Evolutionary conservation across 2,113 vertebrate genomes (phyloP).

Genomic region (Pagrus major): DNA sequence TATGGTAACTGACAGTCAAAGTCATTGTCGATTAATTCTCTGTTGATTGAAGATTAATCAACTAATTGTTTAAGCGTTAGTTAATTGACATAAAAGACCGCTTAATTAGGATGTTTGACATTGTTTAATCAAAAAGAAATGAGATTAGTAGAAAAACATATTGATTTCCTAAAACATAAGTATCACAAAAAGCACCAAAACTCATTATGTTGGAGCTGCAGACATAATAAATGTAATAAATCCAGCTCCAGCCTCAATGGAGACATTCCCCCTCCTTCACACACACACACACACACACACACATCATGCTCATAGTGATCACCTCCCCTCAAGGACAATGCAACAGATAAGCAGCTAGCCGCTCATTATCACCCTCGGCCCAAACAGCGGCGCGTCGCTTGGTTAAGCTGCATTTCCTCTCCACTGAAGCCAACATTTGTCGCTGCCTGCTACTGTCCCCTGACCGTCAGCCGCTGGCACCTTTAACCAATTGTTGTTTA

Average conservation of each 20-base stretch:
- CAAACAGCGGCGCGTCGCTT: slow-evolving; percentile 69
- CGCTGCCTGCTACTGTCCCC: slow-evolving; percentile 66
- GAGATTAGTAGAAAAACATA: background rate
- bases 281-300: background rate
- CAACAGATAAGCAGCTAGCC: slow-evolving; percentile 50
- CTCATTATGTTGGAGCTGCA: background rate
- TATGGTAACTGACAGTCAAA: background rate
- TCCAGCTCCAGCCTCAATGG: background rate
- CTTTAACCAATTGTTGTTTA: slow-evolving; percentile 68
- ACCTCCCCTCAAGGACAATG: slow-evolving; percentile 44
- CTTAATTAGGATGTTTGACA: background rate
- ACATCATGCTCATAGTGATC: background rate
- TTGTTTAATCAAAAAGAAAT: background rate
- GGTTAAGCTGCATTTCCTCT: slow-evolving; percentile 74
- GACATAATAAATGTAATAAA: background rate
- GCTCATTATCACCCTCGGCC: slow-evolving; percentile 69
- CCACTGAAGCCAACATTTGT: slow-evolving; percentile 72
- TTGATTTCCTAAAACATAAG: background rate
- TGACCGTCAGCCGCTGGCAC: slow-evolving; percentile 47
- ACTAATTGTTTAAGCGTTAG: background rate
- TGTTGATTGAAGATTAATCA: background rate
- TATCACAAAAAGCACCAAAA: background rate
- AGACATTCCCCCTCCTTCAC: background rate
- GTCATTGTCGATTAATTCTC: background rate
- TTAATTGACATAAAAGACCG: background rate